Base-by-base conservation (phyloP, 2,888 invertebrate genomes). In the Amiota mariae region DNA sequence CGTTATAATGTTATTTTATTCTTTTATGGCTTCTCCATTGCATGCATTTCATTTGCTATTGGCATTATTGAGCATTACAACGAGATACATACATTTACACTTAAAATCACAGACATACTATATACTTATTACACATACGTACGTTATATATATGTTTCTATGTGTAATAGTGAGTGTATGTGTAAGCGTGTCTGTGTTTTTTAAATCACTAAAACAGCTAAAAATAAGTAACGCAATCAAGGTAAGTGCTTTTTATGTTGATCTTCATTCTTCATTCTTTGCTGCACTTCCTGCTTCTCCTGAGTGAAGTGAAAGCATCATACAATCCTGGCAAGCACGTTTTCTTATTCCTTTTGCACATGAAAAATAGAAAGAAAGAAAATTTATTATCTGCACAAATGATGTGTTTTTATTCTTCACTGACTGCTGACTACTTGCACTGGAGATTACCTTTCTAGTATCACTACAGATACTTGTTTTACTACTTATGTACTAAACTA, bases 211-310 rank as follows among this genome's bases (percentile, higher is more conserved):
- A 48, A 66, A 66, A 66, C 66, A 66, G 48, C 71, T 71, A 54
- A 72, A 67, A 63, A 79, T 15, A 77, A 79, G 78, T 78, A 73
- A 80, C 74, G 72, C 77, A 81, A 81, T 82, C 82, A 80, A 72
- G 57, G 76, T 71, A 76, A 81, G 76, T 82, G 81, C 80, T 79
- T 77, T 78, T 76, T 56, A 47, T 18, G 66, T 49, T 66, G 66
- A 66, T 66, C 66, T 63, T 15, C 15, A 63, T 8, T 46, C 63
- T 46, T 15, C 46, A 63, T 46, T 46, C 36, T 63, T 63, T 12
- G 66, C 66, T 49, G 46, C 63, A 63, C 15, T 36, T 66, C 49
- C 61, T 12, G 1, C n/a, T n/a, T 66, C 15, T 15, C 8, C 66
- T 49, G 36, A 36, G 36, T n/a, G n/a, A n/a, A 36, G 36, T 36